These are phyloP conservation scores for Meloidogyne chitwoodi DNA, from an alignment of 1,140 invertebrate genomes.

Conservation along the genomic window DNA sequence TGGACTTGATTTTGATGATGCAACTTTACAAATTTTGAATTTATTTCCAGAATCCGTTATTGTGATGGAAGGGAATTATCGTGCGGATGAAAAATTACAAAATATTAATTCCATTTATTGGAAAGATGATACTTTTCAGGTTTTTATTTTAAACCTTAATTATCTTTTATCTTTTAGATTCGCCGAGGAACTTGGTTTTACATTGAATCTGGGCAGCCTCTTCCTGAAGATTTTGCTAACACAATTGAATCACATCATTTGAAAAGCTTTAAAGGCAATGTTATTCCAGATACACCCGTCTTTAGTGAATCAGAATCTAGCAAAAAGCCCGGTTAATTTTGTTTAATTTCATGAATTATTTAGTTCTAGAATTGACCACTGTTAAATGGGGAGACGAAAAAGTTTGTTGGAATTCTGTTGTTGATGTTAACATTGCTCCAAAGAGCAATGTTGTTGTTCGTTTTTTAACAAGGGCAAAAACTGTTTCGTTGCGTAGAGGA, in stretches of 20 bases:
- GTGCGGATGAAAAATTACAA: conserved; percentile 16
- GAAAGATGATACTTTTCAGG: conserved; percentile 20
- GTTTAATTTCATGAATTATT: conserved; percentile 3
- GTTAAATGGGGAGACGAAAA: conserved; percentile 51
- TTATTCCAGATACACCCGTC: conserved; percentile 57
- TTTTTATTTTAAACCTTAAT: conserved; percentile 7
- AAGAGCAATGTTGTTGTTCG: conserved; percentile 27
- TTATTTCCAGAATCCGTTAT: conserved; percentile 40
- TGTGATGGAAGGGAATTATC: conserved; percentile 47
- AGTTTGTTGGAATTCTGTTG: conserved; percentile 57
- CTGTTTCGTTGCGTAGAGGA: conserved; percentile 34
- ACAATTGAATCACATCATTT: conserved; percentile 55
- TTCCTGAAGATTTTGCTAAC: conserved; percentile 50
- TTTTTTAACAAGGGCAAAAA: conserved; percentile 33
- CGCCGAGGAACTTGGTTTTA: conserved; percentile 55
- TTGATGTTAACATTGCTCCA: conserved; percentile 44
- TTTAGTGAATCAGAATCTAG: conserved; percentile 53
- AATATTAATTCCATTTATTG: conserved; percentile 20
- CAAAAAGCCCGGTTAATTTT: conserved; percentile 53
- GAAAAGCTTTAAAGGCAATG: conserved; percentile 49
- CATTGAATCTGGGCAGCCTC: conserved; percentile 46
- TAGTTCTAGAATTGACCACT: conserved; percentile 48
- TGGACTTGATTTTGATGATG: conserved; percentile 39
- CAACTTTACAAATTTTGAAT: conserved; percentile 1
- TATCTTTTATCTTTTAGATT: conserved; percentile 23